Evolutionary conservation across 2,113 vertebrate genomes (phyloP), one percentile per base, ranked within the genome.

Genomic region (Poeciliopsis retropinna): DNA sequence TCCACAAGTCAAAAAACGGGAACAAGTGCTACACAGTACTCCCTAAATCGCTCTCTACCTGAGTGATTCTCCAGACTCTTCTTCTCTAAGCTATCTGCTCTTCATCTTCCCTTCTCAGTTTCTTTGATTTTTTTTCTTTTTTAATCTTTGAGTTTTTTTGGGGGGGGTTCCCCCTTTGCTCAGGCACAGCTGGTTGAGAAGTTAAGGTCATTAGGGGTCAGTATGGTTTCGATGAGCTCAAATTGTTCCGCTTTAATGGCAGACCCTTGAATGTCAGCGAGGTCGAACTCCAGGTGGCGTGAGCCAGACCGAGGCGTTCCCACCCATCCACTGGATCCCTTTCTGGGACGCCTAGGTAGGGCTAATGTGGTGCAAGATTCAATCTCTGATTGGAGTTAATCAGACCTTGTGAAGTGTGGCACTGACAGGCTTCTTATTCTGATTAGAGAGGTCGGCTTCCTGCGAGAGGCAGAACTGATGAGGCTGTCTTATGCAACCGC

Each of bases 381-480:
- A 74, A 81, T 84, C 73, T 88, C 89, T 90, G 93, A 94, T 94
- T 94, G 89, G 78, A 85, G 91, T 94, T 94, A 94, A 95, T 95
- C 93, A 86, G 87, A 93, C 92, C 93, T 94, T 92, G 92, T 89
- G 83, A 80, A 90, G 87, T 91, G 87, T 90, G 82, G 82, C 67
- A 31, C 85, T 91, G 92, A 93, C 90, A 89, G 89, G 92, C 94
- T 93, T 92, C 90, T 94, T 90, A 87, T 86, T 92, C 91, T 93
- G 93, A 94, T 94, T 93, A 94, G 87, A 88, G 83, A 88, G 80
- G 92, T 89, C 84, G 87, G 88, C 90, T 91, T 88, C 83, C 79
- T 82, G 78, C 85, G 88, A 94, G 90, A 89, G 76, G 84, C 92
- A 88, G 81, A 92, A 90, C 90, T 91, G 90, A 93, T 73, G 22